These are phyloP conservation scores for Bugulina stolonifera DNA, from an alignment of 2,888 invertebrate species.

Conservation along the genomic window DNA sequence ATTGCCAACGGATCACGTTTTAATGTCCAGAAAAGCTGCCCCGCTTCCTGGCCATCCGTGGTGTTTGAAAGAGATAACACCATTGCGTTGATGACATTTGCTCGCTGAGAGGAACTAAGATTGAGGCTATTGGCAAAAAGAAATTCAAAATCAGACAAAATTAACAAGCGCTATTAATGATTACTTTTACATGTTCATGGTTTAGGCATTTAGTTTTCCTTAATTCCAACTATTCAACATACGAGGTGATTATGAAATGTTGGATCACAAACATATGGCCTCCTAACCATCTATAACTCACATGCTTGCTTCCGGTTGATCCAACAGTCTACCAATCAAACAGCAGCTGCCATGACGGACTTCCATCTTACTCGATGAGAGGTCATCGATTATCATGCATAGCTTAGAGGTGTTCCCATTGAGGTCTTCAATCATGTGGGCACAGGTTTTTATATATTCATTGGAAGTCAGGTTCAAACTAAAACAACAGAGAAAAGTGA, in stretches of 20 bases:
- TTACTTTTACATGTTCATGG: too few species aligned
- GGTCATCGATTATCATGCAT: neutral
- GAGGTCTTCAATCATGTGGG: neutral
- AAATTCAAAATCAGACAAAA: too few species aligned
- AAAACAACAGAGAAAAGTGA: too few species aligned
- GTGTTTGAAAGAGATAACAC: neutral
- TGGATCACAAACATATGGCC: too few species aligned
- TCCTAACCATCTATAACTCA: too few species aligned
- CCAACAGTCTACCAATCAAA: neutral
- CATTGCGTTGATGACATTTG: neutral
- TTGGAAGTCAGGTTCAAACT: neutral
- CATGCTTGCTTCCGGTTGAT: neutral
- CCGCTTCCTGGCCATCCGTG: neutral
- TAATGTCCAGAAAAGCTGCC: neutral
- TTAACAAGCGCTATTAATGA: too few species aligned
- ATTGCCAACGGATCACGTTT: neutral
- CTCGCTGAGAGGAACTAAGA: neutral
- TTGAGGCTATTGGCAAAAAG: neutral
- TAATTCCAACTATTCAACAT: too few species aligned
- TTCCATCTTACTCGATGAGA: neutral
- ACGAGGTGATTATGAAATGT: too few species aligned
- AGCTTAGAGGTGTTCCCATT: neutral
- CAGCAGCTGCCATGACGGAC: constrained; percentile 12
- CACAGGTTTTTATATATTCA: neutral
- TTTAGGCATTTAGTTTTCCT: too few species aligned